phyloP scores from a whole-genome alignment of 2,888 invertebrate genomes.

The Stenoptilia bipunctidactyla region DNA sequence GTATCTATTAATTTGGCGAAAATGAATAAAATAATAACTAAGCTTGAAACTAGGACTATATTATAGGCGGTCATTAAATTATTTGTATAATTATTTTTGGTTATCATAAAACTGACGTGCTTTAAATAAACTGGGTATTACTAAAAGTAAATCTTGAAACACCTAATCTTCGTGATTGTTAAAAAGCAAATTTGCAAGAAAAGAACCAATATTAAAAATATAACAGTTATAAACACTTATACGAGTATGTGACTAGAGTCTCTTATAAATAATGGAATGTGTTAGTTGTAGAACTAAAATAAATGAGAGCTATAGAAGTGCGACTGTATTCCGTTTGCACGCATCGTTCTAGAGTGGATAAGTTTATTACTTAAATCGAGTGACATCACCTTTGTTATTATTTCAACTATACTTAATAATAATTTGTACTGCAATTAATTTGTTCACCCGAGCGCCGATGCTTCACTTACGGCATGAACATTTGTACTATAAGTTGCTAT shows the following conservation, averaged over 20 bases:
- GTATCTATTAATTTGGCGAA: no score
- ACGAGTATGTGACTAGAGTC: neutral
- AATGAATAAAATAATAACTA: no score
- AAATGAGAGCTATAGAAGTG: slow-evolving; percentile 24
- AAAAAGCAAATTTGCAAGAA: no score
- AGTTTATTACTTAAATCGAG: slow-evolving; percentile 2
- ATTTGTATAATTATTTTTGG: no score
- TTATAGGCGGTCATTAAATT: no score
- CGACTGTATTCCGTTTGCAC: slow-evolving; percentile 47
- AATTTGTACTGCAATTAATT: slow-evolving; percentile 55
- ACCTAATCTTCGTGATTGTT: no score
- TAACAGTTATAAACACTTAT: no score
- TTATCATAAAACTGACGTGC: no score
- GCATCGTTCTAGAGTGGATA: slow-evolving; percentile 56
- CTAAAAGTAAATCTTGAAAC: no score
- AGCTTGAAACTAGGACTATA: no score
- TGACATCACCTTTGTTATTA: neutral
- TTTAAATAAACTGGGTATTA: no score
- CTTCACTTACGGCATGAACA: slow-evolving; percentile 19
- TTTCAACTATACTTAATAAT: slow-evolving; percentile 45
- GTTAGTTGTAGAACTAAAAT: slow-evolving; percentile 13
- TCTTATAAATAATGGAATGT: slow-evolving; percentile 19
- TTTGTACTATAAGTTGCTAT: slow-evolving; percentile 47
- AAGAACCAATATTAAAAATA: no score
- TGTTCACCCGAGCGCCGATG: slow-evolving; percentile 33